A percentile compares a stretch with the other conserved stretches of the same genome.
Evolutionary conservation across 2,113 vertebrate species (phyloP).

Genomic region (Sinocyclocheilus grahami): DNA sequence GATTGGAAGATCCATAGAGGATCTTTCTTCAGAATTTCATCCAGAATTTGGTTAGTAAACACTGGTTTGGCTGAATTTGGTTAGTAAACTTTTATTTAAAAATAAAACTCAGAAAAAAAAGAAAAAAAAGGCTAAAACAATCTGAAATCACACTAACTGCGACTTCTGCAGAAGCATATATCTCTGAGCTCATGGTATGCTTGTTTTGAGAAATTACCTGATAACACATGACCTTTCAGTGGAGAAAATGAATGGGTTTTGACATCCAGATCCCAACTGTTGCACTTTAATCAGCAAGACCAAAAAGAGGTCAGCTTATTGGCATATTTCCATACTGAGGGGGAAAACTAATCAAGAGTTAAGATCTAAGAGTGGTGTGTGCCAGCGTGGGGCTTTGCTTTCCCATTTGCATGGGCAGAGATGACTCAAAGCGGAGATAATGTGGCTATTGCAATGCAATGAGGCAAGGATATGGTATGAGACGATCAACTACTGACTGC

Average conservation of each 20-base stretch:
- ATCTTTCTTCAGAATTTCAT: neutral
- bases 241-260: conserved; percentile 5
- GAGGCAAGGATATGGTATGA: conserved; percentile 43
- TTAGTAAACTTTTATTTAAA: neutral
- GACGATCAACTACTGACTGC: conserved; percentile 53
- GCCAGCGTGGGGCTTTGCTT: conserved; percentile 8
- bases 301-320: conserved; percentile 29
- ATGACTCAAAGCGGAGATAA: conserved; percentile 35
- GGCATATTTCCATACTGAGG: neutral
- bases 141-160: neutral
- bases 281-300: neutral
- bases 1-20: neutral
- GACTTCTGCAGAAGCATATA: neutral
- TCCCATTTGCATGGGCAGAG: conserved; percentile 24
- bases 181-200: neutral
- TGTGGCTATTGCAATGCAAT: conserved; percentile 37
- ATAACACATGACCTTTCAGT: too few relatives aligned
- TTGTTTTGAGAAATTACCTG: too few relatives aligned
- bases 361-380: conserved; percentile 12
- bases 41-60: neutral
- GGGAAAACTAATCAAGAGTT: neutral
- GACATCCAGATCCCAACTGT: neutral
- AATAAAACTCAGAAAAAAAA: neutral
- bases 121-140: too few relatives aligned
- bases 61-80: too few relatives aligned